Evolutionary conservation across 1,140 invertebrate genomes (phyloP), one percentile per base, ranked within the genome.

Genomic region (Drosophila funebris): DNA sequence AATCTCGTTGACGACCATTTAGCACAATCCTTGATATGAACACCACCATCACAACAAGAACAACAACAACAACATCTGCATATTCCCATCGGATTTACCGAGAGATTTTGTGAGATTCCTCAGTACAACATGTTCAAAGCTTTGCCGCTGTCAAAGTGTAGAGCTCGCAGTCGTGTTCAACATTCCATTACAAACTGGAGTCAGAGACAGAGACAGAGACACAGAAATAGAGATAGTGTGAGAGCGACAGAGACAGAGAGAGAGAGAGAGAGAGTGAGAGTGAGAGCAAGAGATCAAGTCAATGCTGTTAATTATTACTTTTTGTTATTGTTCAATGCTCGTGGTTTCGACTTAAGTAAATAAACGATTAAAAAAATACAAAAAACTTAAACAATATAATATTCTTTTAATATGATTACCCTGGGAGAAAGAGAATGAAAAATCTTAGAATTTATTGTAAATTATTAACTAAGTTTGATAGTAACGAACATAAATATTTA

Each of bases 101-200:
- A 56, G 50, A 60, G 56, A 61, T 71, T 60, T 16, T 43, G 67
- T 71, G 73, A 78, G 67, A 53, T 50, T 52, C 16, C 31, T 50
- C 24, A 71, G 36, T 52, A 53, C 50, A 68, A 68, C 41, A 29
- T 14, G 56, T 74, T 87, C 66, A 29, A 53, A 31, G 60, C 44
- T 76, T 87, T 88, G 83, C 75, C 62, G 83, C 82, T 69, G 82
- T 73, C 75, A 82, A 78, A 75, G 50, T 75, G 70, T 33, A 31
- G 73, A 85, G 57, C 54, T 33, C 20, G 4, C 33, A 69, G 46
- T 53, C 56, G 56, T 68, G 66, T 68, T 60, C 66, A 69, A 52
- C 61, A 62, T 69, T 56, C 14, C 9, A 37, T 39, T 60, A 13
- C 14, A 8, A 43, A 22, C 16, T 46, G 43, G 48, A 69, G 72